Evolutionary conservation across 2,888 invertebrate genomes (phyloP).

Genomic region (Hyles lineata): DNA sequence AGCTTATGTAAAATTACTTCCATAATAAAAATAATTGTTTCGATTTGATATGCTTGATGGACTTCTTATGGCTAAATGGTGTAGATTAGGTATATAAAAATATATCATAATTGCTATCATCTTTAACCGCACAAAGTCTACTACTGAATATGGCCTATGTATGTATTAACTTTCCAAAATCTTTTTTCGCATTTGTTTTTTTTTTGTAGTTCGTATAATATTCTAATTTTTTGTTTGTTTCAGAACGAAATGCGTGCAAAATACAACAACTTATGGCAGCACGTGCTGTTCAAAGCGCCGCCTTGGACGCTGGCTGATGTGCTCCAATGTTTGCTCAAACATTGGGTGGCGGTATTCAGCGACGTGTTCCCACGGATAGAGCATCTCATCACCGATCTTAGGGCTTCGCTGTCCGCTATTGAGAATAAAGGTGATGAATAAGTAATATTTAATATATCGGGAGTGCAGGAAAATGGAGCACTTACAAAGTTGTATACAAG

Average conservation of each 20-base stretch:
- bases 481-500: too few species aligned
- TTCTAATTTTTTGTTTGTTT: conserved; percentile 45
- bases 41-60: too few species aligned
- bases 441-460: neutral
- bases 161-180: too few species aligned
- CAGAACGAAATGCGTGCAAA: conserved; percentile 84
- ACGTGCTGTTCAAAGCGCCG: conserved; percentile 80
- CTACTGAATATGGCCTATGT: conserved; percentile 28
- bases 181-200: too few species aligned
- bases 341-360: conserved; percentile 86
- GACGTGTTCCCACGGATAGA: conserved; percentile 79
- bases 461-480: too few species aligned
- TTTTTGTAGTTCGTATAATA: too few species aligned
- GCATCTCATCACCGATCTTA: conserved; percentile 67
- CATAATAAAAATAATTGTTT: too few species aligned
- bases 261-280: conserved; percentile 82
- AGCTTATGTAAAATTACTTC: too few species aligned
- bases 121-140: neutral
- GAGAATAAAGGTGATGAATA: conserved; percentile 62
- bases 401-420: conserved; percentile 54
- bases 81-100: neutral
- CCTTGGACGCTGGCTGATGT: conserved; percentile 85
- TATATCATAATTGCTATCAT: neutral
- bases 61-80: too few species aligned
- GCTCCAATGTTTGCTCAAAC: conserved; percentile 82